Conservation (phyloP, 2,797 vertebrate species). For the Phoeniculus purpureus region DNA sequence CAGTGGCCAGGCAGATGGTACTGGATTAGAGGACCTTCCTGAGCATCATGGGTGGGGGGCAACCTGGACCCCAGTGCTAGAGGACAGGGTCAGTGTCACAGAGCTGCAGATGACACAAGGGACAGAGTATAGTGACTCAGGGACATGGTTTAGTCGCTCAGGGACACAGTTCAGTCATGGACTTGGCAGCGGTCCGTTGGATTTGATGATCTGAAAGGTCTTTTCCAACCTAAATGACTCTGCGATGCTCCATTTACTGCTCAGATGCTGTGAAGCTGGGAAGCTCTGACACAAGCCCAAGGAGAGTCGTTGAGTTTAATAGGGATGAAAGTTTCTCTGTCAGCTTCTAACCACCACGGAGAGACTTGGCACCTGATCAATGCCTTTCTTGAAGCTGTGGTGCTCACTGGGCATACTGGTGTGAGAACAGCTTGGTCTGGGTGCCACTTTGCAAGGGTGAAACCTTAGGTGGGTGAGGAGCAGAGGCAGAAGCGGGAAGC, state of each 20-base stretch:
- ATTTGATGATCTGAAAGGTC: neutral
- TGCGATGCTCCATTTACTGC: accelerated
- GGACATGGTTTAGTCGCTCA: neutral
- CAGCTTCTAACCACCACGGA: neutral
- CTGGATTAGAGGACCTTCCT: neutral
- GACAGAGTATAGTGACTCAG: neutral
- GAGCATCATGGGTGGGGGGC: neutral
- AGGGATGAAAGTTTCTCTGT: neutral
- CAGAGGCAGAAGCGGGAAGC: neutral
- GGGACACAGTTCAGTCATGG: neutral
- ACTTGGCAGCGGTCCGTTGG: neutral
- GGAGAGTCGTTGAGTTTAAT: accelerated
- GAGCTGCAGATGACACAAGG: neutral
- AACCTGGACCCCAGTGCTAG: accelerated
- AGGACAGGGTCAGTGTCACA: neutral
- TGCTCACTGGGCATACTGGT: accelerated
- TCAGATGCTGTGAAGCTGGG: accelerated
- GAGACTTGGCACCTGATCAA: accelerated
- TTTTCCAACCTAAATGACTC: neutral
- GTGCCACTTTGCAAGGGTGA: neutral
- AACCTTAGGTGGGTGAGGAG: neutral
- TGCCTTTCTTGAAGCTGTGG: accelerated
- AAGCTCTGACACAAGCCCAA: neutral
- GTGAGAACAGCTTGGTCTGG: neutral
- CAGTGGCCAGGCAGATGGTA: neutral